Evolutionary conservation across 1,140 invertebrate species (phyloP), one percentile per base, ranked within the genome.

Genomic region (Heliconius melpomene): DNA sequence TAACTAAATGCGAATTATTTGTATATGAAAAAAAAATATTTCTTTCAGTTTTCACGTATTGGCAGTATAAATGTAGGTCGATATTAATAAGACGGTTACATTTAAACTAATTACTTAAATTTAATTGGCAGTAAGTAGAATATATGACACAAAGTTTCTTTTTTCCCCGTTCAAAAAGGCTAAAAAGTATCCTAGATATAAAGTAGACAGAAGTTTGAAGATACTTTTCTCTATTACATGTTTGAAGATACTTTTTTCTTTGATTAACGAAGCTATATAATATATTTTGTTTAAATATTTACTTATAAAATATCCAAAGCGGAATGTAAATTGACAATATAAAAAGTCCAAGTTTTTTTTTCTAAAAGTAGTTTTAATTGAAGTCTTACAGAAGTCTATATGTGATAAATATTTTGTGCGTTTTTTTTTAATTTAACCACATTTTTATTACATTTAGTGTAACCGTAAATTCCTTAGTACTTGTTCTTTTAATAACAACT

Each of bases 321-420:
- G 87, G 86, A 90, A 89, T 90, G 86, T 87, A 85, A 88, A 87
- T 86, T 86, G 82, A 88, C 84, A 80, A 72, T 77, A 60, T 23
- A 60, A 46, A 60, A 60, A 20, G 50, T 52, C 50, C 50, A 60
- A 60, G 54, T 60, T 60, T 23, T 52, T 52, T 52, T 52, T 57
- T 57, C 20, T 57, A 54, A 54, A 54, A 54, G 52, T 54, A 54
- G 3, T 57, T 57, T 57, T 9, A 57, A 23, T 57, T n/a, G n/a
- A 66, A 57, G 54, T 57, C 54, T 57, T 57, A 23, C 2, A 66
- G 8, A 66, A 66, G 23, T 66, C 57, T 66, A 66, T n/a, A 66
- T 13, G 57, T 23, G 57, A 66, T 66, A 26, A 9, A 66, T 66
- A 66, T 66, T 66, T 66, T 66, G 60, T 66, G 60, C 60, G 60